Percentiles rank a stretch among this genome's conserved stretches.
Conservation (phyloP, 2,113 vertebrate genomes). For the Cettia cetti region DNA sequence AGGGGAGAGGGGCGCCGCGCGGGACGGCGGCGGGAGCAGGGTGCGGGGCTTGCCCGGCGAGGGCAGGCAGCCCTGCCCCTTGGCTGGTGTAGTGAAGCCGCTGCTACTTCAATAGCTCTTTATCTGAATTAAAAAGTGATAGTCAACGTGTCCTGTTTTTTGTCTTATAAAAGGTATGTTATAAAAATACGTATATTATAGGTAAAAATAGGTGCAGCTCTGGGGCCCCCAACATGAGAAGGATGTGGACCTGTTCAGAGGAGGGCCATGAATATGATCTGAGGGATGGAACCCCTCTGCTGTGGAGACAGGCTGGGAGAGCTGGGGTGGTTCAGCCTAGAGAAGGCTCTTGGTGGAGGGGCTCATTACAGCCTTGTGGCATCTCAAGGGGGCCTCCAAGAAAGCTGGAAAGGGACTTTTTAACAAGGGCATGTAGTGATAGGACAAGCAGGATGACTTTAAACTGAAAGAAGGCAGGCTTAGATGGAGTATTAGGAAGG, state of each 20-base stretch:
- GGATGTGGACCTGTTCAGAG: background rate
- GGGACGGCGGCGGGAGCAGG: background rate
- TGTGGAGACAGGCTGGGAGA: too few relatives aligned
- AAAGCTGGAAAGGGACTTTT: background rate
- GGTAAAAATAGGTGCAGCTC: background rate
- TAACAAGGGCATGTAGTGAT: background rate
- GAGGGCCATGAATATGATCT: background rate
- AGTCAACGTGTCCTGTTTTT: fast-evolving
- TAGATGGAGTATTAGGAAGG: background rate
- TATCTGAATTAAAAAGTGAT: background rate
- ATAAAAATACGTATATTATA: background rate
- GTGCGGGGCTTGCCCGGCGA: too few relatives aligned
- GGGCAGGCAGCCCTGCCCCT: background rate
- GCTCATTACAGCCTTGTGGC: background rate
- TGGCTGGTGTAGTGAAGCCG: background rate
- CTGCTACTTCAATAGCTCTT: background rate
- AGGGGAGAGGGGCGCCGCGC: background rate
- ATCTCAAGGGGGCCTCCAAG: background rate
- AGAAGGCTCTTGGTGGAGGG: too few relatives aligned
- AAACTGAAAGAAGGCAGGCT: background rate
- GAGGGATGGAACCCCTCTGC: background rate
- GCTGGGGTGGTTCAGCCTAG: background rate
- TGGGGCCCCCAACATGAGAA: background rate
- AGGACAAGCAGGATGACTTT: background rate
- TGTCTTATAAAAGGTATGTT: background rate